Conservation (phyloP, 1,140 invertebrate species). For the Caenorhabditis brenneri region DNA sequence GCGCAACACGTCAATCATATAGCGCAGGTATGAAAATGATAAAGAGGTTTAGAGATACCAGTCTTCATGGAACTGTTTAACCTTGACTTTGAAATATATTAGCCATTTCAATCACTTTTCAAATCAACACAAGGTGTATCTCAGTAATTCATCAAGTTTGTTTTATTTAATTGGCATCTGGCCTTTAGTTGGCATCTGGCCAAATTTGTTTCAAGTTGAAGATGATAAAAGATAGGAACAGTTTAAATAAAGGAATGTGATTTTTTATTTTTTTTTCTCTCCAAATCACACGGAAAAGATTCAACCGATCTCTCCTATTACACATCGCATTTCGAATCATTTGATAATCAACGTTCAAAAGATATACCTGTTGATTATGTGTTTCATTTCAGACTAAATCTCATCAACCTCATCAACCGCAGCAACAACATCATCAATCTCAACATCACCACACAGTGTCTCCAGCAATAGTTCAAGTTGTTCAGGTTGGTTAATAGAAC, state of each 20-base stretch:
- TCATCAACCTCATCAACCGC: not conserved
- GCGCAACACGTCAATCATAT: conserved; percentile 42
- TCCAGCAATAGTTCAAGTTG: conserved; percentile 34
- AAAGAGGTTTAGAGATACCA: not conserved
- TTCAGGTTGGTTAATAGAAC: conserved; percentile 16
- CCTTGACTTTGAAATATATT: conserved; percentile 27
- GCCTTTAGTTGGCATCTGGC: not conserved
- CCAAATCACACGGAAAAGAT: not conserved
- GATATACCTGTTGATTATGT: not conserved
- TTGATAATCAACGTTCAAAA: not conserved
- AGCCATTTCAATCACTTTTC: not conserved
- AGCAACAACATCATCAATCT: not conserved
- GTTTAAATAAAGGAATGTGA: conserved; percentile 22
- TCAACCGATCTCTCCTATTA: not conserved
- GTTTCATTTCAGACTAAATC: conserved; percentile 26
- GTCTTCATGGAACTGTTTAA: conserved; percentile 29
- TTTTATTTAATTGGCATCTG: not conserved
- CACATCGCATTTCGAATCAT: not conserved
- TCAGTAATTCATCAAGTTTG: conserved; percentile 1
- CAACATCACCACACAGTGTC: not conserved
- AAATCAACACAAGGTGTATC: not conserved
- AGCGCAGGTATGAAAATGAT: not conserved
- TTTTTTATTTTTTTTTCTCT: not conserved
- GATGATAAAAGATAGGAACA: not conserved
- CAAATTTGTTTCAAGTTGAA: not conserved